Evolutionary conservation across 1,140 invertebrate genomes (phyloP).

Genomic region (Drosophila guanche): DNA sequence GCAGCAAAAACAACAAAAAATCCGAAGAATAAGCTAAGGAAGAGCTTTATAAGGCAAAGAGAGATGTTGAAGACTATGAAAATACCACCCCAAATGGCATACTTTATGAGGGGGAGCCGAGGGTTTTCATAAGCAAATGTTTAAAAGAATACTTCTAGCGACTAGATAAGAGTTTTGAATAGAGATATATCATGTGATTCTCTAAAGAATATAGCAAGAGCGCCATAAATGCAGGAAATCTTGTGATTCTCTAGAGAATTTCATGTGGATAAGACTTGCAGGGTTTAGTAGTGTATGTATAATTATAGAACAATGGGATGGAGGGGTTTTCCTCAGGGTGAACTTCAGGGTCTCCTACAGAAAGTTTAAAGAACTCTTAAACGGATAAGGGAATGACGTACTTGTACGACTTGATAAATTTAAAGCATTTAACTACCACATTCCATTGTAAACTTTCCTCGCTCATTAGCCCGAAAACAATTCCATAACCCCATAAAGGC

Average conservation of each 20-base stretch:
- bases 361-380: too few relatives aligned
- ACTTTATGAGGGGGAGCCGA: constrained; percentile 4
- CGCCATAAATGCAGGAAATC: background rate
- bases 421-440: too few relatives aligned
- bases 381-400: too few relatives aligned
- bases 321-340: too few relatives aligned
- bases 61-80: constrained; percentile 11
- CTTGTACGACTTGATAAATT: too few relatives aligned
- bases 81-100: constrained; percentile 37
- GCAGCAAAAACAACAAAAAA: constrained; percentile 7
- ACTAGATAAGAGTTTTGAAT: constrained; percentile 28
- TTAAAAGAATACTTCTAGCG: constrained; percentile 15
- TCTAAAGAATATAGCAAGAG: too few relatives aligned
- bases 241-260: background rate
- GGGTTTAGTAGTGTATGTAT: too few relatives aligned
- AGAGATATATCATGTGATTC: background rate
- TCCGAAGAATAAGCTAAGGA: too few relatives aligned
- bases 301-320: too few relatives aligned
- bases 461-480: background rate
- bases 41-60: background rate
- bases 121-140: constrained; percentile 29
- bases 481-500: background rate
- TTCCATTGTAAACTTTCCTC: background rate
- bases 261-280: too few relatives aligned
- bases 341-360: too few relatives aligned